Evolutionary conservation across 2,888 invertebrate species (phyloP).

Genomic region (Rapana venosa): DNA sequence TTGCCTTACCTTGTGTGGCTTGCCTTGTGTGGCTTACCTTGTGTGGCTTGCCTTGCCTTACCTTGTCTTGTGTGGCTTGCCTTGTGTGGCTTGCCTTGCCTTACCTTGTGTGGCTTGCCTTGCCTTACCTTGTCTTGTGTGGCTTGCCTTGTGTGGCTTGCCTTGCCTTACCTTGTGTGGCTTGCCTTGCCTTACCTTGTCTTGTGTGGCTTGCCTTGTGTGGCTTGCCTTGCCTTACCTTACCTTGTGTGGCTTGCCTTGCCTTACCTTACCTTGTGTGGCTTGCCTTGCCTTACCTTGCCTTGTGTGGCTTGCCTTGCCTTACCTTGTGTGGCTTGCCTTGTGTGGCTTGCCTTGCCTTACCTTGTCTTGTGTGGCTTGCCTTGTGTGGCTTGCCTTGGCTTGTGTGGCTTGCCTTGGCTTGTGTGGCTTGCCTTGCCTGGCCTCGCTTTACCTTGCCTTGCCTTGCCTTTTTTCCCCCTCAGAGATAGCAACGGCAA

Average conservation of each 20-base stretch:
- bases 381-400: not conserved
- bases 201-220: no score
- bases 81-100: not conserved
- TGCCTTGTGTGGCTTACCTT: no score
- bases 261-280: not conserved
- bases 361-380: not conserved
- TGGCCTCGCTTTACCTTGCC: not conserved
- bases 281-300: not conserved
- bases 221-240: no score
- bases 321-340: not conserved
- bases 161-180: no score
- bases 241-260: no score
- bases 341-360: not conserved
- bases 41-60: no score
- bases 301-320: not conserved
- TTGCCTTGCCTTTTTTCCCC: not conserved
- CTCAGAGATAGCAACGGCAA: no score
- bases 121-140: not conserved
- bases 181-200: no score
- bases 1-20: no score
- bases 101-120: not conserved
- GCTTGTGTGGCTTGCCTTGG: no score
- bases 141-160: no score
- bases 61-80: not conserved
- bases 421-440: no score